phyloP scores from a whole-genome alignment of 53 echinoderm and acorn worm genomes.

The Henricia sp. region DNA sequence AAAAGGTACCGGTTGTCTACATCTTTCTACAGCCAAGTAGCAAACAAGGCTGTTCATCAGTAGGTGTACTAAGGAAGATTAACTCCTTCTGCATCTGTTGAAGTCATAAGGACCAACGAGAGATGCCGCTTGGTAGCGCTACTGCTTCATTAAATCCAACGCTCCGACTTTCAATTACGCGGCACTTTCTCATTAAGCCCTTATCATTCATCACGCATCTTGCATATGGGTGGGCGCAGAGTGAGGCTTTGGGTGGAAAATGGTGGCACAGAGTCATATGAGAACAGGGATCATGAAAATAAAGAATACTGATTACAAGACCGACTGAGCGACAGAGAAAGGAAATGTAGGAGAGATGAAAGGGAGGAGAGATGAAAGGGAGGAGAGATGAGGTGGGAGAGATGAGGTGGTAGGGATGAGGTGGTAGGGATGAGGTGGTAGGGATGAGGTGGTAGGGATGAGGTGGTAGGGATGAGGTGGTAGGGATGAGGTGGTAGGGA shows the following conservation, averaged over 20 bases:
- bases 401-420: neutral
- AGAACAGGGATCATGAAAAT: neutral
- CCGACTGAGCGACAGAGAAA: too few relatives aligned
- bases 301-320: too few relatives aligned
- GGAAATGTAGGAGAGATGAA: neutral
- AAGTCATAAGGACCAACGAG: conserved; percentile 15
- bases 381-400: neutral
- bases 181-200: conserved; percentile 41
- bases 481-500: neutral
- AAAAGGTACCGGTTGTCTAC: too few relatives aligned
- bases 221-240: neutral
- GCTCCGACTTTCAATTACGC: conserved; percentile 43
- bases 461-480: neutral
- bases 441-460: too few relatives aligned
- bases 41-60: conserved; percentile 16
- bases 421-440: neutral
- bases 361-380: neutral
- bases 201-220: conserved; percentile 14
- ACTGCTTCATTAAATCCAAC: conserved; percentile 17
- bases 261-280: neutral
- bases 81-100: conserved; percentile 53
- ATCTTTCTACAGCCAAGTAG: conserved; percentile 36
- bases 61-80: neutral
- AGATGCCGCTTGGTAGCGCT: conserved; percentile 1
- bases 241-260: too few relatives aligned